Conservation (phyloP, 2,113 vertebrate genomes). For the Cebidichthys violaceus region DNA sequence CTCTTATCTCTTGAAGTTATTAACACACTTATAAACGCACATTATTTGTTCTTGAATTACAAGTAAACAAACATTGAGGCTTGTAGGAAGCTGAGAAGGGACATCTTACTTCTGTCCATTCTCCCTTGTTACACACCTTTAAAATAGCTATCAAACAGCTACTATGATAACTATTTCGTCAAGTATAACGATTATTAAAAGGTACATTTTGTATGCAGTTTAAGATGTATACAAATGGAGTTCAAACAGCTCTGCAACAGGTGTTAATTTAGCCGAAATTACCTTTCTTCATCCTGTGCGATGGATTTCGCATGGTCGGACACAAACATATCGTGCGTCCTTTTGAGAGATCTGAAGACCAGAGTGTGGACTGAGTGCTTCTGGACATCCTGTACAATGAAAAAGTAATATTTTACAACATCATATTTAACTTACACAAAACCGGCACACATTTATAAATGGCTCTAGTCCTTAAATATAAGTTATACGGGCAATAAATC, state of each 20-base stretch:
- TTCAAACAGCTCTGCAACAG: too few relatives aligned
- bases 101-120: background rate
- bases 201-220: background rate
- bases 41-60: background rate
- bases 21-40: background rate
- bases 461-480: fast-evolving
- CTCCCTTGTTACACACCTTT: background rate
- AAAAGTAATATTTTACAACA: background rate
- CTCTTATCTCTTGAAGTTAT: background rate
- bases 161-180: too few relatives aligned
- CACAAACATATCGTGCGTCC: slow-evolving; percentile 99
- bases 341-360: slow-evolving; percentile 98
- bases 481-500: background rate
- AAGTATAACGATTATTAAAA: background rate
- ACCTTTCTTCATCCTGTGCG: slow-evolving; percentile 92
- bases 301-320: slow-evolving; percentile 94
- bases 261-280: background rate
- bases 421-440: background rate
- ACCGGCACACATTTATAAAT: too few relatives aligned
- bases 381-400: slow-evolving; percentile 90
- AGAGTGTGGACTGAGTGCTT: slow-evolving; percentile 98
- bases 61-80: background rate
- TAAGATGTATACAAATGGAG: background rate
- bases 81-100: too few relatives aligned
- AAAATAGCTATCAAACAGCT: background rate